A percentile compares a stretch with the other conserved stretches of the same genome.
Conservation (phyloP, 1,140 invertebrate genomes). For the Paraescarpia echinospica region DNA sequence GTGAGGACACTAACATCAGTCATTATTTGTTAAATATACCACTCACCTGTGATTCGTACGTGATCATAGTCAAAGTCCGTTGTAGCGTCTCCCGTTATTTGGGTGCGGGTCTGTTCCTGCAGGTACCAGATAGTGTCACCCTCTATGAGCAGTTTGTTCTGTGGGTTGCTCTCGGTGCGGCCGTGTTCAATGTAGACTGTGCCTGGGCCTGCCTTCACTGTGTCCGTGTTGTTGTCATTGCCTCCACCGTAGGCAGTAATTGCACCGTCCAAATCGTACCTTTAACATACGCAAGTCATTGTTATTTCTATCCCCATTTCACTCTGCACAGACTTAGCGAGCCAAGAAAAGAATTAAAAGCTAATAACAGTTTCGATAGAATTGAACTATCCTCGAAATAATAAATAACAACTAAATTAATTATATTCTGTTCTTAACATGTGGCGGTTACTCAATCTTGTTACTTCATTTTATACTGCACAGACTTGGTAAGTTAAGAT, state of each 20-base stretch:
- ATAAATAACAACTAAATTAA: too few species aligned
- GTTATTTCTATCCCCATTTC: too few species aligned
- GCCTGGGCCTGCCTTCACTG: slow-evolving; percentile 43
- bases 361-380: too few species aligned
- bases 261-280: slow-evolving; percentile 33
- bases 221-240: slow-evolving; percentile 33
- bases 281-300: background rate
- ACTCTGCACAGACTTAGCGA: too few species aligned
- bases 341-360: too few species aligned
- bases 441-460: background rate
- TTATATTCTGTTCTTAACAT: too few species aligned
- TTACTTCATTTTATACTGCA: background rate
- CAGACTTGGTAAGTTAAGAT: background rate
- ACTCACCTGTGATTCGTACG: slow-evolving; percentile 37
- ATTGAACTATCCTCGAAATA: too few species aligned
- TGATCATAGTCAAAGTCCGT: slow-evolving; percentile 37
- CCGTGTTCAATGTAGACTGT: slow-evolving; percentile 40
- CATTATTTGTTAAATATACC: background rate
- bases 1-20: too few species aligned
- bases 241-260: slow-evolving; percentile 43
- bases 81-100: slow-evolving; percentile 32
- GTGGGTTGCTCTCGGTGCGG: slow-evolving; percentile 26
- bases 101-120: slow-evolving; percentile 38
- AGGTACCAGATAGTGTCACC: slow-evolving; percentile 34
- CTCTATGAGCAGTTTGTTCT: slow-evolving; percentile 27